These are phyloP conservation scores for Manacus vitellinus DNA, from an alignment of 2,113 vertebrate genomes.

Conservation along the genomic window DNA sequence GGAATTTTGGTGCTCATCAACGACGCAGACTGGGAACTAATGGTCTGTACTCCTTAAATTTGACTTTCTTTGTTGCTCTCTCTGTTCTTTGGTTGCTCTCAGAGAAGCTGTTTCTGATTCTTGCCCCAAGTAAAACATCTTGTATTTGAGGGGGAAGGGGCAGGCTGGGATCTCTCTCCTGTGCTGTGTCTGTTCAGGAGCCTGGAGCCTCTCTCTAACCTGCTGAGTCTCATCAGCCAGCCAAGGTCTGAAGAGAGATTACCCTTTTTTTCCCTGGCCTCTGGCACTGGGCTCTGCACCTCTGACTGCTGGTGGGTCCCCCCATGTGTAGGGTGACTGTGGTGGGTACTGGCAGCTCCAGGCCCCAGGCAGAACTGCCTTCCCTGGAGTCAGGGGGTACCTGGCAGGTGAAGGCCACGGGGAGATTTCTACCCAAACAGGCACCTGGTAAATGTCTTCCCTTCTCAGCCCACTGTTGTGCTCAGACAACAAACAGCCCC, in stretches of 20 bases:
- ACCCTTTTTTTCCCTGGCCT: background rate
- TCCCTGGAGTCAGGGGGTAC: background rate
- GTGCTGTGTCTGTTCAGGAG: background rate
- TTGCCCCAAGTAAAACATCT: constrained; percentile 34
- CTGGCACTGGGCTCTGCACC: background rate
- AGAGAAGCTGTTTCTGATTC: constrained; percentile 28
- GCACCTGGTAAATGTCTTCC: background rate
- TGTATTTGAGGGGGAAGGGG: background rate
- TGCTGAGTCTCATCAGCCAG: constrained; percentile 18
- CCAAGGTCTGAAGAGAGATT: background rate
- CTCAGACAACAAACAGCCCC: background rate
- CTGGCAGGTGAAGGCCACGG: background rate
- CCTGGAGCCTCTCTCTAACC: constrained; percentile 11
- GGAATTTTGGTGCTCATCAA: constrained; percentile 98
- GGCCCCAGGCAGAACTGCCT: background rate
- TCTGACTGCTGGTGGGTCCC: background rate
- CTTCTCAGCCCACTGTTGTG: background rate
- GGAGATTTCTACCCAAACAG: background rate
- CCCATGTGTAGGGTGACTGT: fast-evolving
- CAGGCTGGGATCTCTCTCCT: constrained; percentile 9
- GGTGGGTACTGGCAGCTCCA: background rate
- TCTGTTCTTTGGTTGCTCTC: constrained; percentile 8
- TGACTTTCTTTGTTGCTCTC: constrained; percentile 26
- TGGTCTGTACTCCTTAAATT: constrained; percentile 83
- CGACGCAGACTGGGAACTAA: constrained; percentile 96